Base-by-base conservation (phyloP, 2,888 invertebrate genomes). In the Synergus laeviventris region DNA sequence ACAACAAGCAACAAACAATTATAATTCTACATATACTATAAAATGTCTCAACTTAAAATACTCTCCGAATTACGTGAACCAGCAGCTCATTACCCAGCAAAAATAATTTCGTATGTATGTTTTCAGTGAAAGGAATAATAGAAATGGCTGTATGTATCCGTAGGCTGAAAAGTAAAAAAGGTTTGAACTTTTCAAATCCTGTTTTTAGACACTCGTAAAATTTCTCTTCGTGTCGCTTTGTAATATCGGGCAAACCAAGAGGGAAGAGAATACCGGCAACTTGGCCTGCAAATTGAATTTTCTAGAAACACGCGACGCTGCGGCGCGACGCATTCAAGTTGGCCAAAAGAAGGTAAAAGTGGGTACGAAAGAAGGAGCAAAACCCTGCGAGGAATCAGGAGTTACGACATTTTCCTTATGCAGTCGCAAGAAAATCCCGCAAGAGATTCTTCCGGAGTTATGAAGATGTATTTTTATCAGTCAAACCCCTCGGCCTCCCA, bases 381-480 rank as follows among this genome's bases (percentile, higher is more conserved):
- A 70, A 36, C 31, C 49, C 11, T n/a, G 16, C 24, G 9, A 31
- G 11, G 9, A 70, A 70, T 49, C 31, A 45, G 45, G n/a, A 70
- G 49, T 49, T 49, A 31, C 31, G 16, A 31, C 24, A 11, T 31
- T 45, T 11, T 45, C 5, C 70, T 49, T 70, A 70, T 70, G 49
- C 49, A 45, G 59, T 49, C 31, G n/a, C 49, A 31, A 36, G 70
- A 76, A 81, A 80, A 81, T 81, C 78, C 78, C 76, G 62, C 76
- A 74, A 78, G 74, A 76, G 76, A 82, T 82, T 80, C 81, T 80
- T 82, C 76, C 62, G 66, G 76, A 77, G 80, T 81, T 82, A 82
- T 79, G 73, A 77, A 80, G 78, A 79, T 81, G 78, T 78, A 80
- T 80, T 82, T 82, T 78, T 78, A 80, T 81, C 75, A 79, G 73